Evolutionary conservation across 2,888 invertebrate genomes (phyloP), one percentile per base, ranked within the genome.

Genomic region (Myopa testacea): DNA sequence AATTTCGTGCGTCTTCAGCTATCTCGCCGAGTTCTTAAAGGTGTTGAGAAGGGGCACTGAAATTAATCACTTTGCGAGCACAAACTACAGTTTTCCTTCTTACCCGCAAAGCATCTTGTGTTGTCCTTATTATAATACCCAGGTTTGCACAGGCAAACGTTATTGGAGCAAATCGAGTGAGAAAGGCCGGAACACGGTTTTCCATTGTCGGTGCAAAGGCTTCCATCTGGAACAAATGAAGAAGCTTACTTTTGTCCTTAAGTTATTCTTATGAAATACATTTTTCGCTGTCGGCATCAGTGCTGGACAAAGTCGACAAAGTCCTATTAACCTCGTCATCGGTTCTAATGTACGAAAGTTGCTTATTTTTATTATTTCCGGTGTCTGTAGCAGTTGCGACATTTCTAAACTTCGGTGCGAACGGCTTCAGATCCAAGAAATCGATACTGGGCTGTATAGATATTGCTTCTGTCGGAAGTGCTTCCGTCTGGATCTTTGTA

Each of bases 401-500:
- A 82, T 87, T 84, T 78, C 83, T 84, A 12, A 85, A 82, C 67
- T 81, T 83, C 58, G 80, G 83, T 73, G 78, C 78, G 60, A 88
- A 65, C 14, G 85, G 85, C 40, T 83, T 86, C 65, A 88, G 81
- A 74, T 88, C 88, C 79, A 84, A 85, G 8, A 82, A 81, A 68
- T 88, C 88, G 77, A 88, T 84, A 78, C 88, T 88, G 1, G 88
- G 88, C 81, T 88, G 88, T 6, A 88, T 85, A 40, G 88, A 88
- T 60, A 88, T 86, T 82, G 88, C 88, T 14, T 16, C 52, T 76
- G 75, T 58, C 62, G 26, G 4, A n/a, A 73, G 58, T 26, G 45
- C 63, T 65, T 69, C 34, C 69, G 67, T 70, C 37, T 68, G 58
- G 26, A 58, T 78, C 38, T 83, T 81, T 4, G 77, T 79, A 40